A percentile compares a stretch with the other conserved stretches of the same genome.
These are phyloP conservation scores for Theristicus caerulescens DNA, from an alignment of 2,113 vertebrate genomes.

Conservation along the genomic window DNA sequence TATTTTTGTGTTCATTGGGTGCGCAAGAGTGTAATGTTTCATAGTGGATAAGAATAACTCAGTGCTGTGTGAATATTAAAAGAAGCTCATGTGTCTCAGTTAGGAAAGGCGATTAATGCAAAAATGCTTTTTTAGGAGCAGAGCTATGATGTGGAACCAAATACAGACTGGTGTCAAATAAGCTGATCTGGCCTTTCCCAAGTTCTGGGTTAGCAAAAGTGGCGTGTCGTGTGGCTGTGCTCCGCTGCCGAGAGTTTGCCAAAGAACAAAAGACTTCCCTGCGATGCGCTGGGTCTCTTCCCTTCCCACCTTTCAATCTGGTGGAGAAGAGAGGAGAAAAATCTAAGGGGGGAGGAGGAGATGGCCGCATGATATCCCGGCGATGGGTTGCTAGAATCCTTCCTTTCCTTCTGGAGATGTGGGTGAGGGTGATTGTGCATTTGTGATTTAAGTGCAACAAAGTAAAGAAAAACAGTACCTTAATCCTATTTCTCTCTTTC, in stretches of 20 bases:
- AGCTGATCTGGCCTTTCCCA: neutral
- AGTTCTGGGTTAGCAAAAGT: neutral
- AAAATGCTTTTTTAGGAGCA: conserved; percentile 47
- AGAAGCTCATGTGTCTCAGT: conserved; percentile 8
- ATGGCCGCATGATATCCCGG: neutral
- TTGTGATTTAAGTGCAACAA: neutral
- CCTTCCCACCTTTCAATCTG: neutral
- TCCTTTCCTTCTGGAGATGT: neutral
- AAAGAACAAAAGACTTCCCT: neutral
- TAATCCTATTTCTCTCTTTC: conserved; percentile 73
- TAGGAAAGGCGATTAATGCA: conserved; percentile 14
- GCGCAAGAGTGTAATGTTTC: neutral
- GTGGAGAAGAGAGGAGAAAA: neutral
- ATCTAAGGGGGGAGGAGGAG: neutral
- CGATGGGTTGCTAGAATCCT: neutral
- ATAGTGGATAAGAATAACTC: conserved; percentile 24
- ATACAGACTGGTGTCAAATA: neutral
- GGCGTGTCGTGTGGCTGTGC: fast-evolving
- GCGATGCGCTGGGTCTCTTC: neutral
- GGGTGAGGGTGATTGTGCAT: neutral
- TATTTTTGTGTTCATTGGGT: neutral
- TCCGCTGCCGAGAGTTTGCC: neutral
- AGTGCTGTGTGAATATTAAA: neutral
- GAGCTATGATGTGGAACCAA: conserved; percentile 46
- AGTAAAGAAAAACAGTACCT: conserved; percentile 25